Evolutionary conservation across 2,797 vertebrate genomes (phyloP).

Genomic region (Sebastes hopkinsi): DNA sequence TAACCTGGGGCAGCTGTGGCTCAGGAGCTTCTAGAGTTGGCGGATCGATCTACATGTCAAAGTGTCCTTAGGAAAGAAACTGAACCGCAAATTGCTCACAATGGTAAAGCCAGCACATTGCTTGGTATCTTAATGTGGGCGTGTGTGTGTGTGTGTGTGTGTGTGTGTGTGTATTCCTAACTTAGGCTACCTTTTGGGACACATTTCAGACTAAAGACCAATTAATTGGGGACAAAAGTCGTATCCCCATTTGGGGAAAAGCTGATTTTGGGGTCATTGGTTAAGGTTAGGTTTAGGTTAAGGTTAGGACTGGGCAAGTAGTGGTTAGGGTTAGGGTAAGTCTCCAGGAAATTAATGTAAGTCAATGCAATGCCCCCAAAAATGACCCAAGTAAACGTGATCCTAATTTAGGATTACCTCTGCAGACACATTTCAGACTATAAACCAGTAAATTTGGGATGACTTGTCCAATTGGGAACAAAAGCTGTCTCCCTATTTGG

Average conservation of each 20-base stretch:
- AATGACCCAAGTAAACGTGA: too few species aligned
- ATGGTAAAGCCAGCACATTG: not conserved
- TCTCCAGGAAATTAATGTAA: too few species aligned
- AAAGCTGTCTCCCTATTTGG: not conserved
- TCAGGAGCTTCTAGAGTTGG: not conserved
- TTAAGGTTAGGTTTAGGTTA: too few species aligned
- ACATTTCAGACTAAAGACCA: not conserved
- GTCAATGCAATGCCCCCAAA: too few species aligned
- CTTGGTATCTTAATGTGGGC: not conserved
- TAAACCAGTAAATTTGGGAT: not conserved
- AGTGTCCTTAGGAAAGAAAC: not conserved
- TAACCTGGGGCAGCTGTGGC: not conserved
- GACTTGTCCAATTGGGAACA: not conserved
- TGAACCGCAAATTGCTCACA: not conserved
- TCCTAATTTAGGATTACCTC: not conserved
- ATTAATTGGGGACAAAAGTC: too few species aligned
- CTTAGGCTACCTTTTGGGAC: not conserved
- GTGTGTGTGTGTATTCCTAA: not conserved
- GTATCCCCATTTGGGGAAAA: too few species aligned
- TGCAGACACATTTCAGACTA: not conserved
- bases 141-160: not conserved
- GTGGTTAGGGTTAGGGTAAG: too few species aligned
- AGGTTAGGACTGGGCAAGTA: too few species aligned
- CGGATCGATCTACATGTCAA: not conserved
- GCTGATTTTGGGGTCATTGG: too few species aligned